Percentiles rank a stretch among this genome's conserved stretches.
phyloP scores from a whole-genome alignment of 2,113 vertebrate genomes.

The Hyaena hyaena region DNA sequence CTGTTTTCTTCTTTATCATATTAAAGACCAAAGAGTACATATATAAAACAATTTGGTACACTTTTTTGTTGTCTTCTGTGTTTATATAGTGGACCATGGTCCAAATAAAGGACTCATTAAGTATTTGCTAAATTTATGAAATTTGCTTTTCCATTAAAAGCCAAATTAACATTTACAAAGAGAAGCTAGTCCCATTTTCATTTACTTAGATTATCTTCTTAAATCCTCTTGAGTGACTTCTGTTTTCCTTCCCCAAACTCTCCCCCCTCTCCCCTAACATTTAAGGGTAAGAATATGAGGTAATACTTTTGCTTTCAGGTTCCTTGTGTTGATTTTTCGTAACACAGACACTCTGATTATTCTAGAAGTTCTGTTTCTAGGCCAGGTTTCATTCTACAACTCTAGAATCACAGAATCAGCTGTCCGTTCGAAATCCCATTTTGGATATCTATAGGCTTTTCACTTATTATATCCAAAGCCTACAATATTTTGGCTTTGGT shows the following conservation, averaged over 20 bases:
- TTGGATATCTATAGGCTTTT: background rate
- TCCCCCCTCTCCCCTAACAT: background rate
- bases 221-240: background rate
- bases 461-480: background rate
- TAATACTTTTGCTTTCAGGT: background rate
- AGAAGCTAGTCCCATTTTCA: background rate
- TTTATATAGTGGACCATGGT: background rate
- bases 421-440: background rate
- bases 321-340: background rate
- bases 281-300: background rate
- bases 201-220: background rate
- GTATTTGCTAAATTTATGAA: background rate
- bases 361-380: background rate
- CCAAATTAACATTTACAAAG: slow-evolving; percentile 34
- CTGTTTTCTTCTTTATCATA: background rate
- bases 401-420: background rate
- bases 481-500: background rate
- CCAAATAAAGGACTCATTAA: background rate
- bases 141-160: background rate
- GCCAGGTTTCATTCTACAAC: background rate
- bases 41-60: background rate
- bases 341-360: background rate
- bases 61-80: background rate
- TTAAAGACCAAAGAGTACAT: background rate
- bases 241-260: background rate